Conservation (phyloP, 2,113 vertebrate species). For the Psophia crepitans region DNA sequence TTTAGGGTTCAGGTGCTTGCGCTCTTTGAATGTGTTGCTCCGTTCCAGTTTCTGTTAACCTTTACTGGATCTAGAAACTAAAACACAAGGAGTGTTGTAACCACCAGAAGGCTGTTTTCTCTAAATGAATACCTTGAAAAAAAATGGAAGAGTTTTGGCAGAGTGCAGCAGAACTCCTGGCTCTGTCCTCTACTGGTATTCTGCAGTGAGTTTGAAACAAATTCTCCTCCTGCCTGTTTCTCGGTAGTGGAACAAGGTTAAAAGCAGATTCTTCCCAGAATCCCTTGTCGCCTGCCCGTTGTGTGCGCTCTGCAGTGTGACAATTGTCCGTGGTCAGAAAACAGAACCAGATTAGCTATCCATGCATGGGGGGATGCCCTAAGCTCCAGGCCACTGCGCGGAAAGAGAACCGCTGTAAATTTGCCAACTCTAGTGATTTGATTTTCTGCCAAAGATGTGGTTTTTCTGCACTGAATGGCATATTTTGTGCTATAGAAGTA, state of each 20-base stretch:
- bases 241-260: background rate
- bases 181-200: background rate
- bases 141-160: background rate
- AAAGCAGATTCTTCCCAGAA: background rate
- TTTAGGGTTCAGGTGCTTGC: background rate
- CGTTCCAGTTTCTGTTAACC: background rate
- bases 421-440: background rate
- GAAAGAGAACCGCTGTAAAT: background rate
- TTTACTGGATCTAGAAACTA: background rate
- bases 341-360: background rate
- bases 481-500: background rate
- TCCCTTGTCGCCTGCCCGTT: fast-evolving
- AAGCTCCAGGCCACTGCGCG: background rate
- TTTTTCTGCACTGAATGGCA: background rate
- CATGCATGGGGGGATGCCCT: background rate
- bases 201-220: background rate
- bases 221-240: background rate
- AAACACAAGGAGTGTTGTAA: background rate
- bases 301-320: background rate
- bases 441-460: background rate
- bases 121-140: background rate
- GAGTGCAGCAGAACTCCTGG: background rate
- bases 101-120: background rate
- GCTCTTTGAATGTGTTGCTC: background rate
- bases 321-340: background rate